phyloP scores from a whole-genome alignment of 2,113 vertebrate species.

The Dicentrarchus labrax region DNA sequence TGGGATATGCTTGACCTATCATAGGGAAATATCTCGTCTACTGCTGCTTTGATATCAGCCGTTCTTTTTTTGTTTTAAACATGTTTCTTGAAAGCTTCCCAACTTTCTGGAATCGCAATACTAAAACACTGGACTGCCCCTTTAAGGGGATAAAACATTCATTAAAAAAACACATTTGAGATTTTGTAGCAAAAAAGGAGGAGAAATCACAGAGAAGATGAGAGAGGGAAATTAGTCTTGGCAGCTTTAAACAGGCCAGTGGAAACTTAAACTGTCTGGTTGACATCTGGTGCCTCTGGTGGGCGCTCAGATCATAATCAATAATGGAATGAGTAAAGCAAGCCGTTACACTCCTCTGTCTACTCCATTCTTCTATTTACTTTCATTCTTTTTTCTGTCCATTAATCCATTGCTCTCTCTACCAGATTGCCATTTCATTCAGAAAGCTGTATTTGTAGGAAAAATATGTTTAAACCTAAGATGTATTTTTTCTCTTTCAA shows the following conservation, averaged over 20 bases:
- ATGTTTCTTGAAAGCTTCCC: not conserved
- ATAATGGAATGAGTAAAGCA: slow-evolving; percentile 81
- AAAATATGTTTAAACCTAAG: not conserved
- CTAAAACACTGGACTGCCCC: not conserved
- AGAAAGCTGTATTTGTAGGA: not conserved
- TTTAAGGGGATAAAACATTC: not conserved
- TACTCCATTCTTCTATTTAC: slow-evolving; percentile 28
- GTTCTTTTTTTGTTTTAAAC: not conserved
- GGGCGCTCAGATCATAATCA: slow-evolving; percentile 80
- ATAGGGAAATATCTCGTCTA: not conserved
- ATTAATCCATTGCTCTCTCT: slow-evolving; percentile 6
- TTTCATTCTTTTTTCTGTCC: not conserved
- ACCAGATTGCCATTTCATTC: not conserved
- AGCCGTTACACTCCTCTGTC: slow-evolving; percentile 61
- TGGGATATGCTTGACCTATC: not conserved
- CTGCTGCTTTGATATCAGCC: not conserved
- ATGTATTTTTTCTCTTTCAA: not conserved
- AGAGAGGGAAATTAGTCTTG: slow-evolving; percentile 55
- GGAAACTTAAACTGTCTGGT: slow-evolving; percentile 78
- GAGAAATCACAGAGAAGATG: not conserved
- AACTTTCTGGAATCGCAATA: not conserved
- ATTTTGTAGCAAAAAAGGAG: not conserved
- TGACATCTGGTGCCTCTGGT: slow-evolving; percentile 76
- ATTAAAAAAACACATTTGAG: slow-evolving; percentile 2
- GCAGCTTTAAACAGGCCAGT: slow-evolving; percentile 76